phyloP scores from a whole-genome alignment of 2,113 vertebrate genomes.

The Bagarius yarrelli region DNA sequence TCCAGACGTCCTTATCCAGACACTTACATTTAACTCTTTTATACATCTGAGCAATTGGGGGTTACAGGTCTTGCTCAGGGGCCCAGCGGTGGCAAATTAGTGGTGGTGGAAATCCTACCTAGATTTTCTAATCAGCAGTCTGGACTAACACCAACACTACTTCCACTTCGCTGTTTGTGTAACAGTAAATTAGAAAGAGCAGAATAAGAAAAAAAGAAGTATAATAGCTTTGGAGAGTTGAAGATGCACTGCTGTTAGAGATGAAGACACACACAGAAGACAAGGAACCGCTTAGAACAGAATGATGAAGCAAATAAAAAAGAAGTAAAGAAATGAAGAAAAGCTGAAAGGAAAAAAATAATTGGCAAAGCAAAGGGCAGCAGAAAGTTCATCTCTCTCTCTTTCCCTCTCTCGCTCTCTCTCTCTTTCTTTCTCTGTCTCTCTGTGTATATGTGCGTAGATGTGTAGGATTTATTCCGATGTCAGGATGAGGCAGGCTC shows the following conservation, averaged over 20 bases:
- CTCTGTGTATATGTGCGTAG: not conserved
- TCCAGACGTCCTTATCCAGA: no score
- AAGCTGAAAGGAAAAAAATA: slow-evolving; percentile 30
- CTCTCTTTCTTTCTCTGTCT: slow-evolving; percentile 3
- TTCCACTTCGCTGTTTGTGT: not conserved
- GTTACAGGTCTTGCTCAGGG: no score
- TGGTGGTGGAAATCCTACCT: no score
- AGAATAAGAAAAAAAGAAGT: not conserved
- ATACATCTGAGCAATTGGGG: no score
- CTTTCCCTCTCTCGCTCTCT: slow-evolving; percentile 3
- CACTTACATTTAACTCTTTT: no score
- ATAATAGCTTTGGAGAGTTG: slow-evolving; percentile 45
- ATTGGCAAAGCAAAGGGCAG: slow-evolving; percentile 23
- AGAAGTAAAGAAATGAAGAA: not conserved
- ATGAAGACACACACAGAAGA: slow-evolving; percentile 36
- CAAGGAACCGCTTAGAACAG: slow-evolving; percentile 36
- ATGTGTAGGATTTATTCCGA: slow-evolving; percentile 64
- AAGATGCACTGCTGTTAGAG: slow-evolving; percentile 61
- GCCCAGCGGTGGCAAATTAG: no score
- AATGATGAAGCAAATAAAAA: slow-evolving; percentile 44
- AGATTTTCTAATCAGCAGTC: no score
- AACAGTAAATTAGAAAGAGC: not conserved
- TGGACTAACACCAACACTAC: no score
- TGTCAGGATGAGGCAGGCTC: slow-evolving; percentile 56
- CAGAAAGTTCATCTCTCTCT: slow-evolving; percentile 37